These are phyloP conservation scores for Bradypus variegatus DNA, from an alignment of 2,797 vertebrate species.

Conservation along the genomic window DNA sequence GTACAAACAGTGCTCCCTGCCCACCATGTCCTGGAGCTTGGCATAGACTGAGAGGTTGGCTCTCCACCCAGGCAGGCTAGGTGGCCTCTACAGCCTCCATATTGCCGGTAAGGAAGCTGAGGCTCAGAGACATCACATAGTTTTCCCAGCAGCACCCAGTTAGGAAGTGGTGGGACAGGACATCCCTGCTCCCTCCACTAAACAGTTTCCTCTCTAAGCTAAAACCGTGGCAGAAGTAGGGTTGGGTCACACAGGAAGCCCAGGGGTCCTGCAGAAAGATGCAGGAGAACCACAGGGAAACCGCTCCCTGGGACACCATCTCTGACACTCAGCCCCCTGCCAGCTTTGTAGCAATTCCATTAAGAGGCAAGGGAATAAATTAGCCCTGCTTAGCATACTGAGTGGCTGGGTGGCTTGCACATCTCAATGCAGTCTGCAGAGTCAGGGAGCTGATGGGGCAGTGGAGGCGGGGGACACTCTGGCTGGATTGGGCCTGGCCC, in stretches of 20 bases:
- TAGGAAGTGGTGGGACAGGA: not conserved
- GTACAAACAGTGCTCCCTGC: not conserved
- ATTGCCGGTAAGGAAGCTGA: not conserved
- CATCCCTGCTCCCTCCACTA: not conserved
- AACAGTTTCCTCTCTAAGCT: not conserved
- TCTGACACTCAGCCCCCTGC: not conserved
- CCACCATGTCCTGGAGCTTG: not conserved
- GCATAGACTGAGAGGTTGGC: not conserved
- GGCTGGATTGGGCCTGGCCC: not conserved
- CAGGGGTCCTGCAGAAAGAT: not conserved
- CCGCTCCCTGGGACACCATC: not conserved
- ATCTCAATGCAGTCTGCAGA: slow-evolving; percentile 29
- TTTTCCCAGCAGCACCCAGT: not conserved
- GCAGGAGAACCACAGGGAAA: not conserved
- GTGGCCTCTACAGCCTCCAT: not conserved
- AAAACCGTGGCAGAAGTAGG: not conserved
- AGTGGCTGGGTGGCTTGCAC: slow-evolving; percentile 8
- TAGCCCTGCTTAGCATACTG: slow-evolving; percentile 48
- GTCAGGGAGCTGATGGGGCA: not conserved
- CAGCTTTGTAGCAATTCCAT: not conserved
- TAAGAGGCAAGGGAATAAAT: slow-evolving; percentile 47
- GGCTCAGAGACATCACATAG: not conserved
- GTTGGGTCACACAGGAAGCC: not conserved
- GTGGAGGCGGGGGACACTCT: not conserved
- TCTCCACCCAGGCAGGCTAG: not conserved